A percentile compares a stretch with the other conserved stretches of the same genome.
Conservation (phyloP, 1,140 invertebrate species). For the Tachypleus tridentatus region DNA sequence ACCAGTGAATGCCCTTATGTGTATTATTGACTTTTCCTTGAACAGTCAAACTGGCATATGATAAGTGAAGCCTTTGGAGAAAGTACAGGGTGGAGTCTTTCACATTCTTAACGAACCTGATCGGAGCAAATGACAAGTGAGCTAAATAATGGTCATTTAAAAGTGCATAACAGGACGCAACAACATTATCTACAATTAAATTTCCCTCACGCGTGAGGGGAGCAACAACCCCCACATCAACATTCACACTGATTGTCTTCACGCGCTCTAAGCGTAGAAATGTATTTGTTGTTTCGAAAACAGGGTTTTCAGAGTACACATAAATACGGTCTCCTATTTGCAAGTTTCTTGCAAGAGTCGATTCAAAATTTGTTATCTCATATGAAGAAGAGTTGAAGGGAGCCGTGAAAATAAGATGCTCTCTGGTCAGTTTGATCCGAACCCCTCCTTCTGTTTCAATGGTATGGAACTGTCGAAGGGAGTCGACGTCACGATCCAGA, state of each 20-base stretch:
- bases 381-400: neutral
- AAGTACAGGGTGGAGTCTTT: neutral
- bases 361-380: slow-evolving; percentile 11
- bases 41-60: too few relatives aligned
- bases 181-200: slow-evolving; percentile 76
- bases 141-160: slow-evolving; percentile 71
- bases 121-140: slow-evolving; percentile 65
- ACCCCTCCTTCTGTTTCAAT: slow-evolving; percentile 55
- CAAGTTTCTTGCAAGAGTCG: slow-evolving; percentile 47
- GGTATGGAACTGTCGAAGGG: slow-evolving; percentile 23
- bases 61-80: too few relatives aligned
- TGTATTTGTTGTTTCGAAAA: neutral
- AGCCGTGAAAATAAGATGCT: slow-evolving; percentile 54
- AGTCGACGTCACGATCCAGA: slow-evolving; percentile 57
- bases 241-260: slow-evolving; percentile 41
- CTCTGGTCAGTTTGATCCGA: slow-evolving; percentile 62
- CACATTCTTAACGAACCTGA: slow-evolving; percentile 42
- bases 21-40: too few relatives aligned
- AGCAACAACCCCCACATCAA: slow-evolving; percentile 63
- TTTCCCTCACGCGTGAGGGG: slow-evolving; percentile 76
- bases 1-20: too few relatives aligned
- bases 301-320: slow-evolving; percentile 22
- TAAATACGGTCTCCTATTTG: slow-evolving; percentile 39
- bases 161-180: slow-evolving; percentile 86
- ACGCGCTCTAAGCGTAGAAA: slow-evolving; percentile 43